A percentile compares a stretch with the other conserved stretches of the same genome.
Conservation (phyloP, 2,113 vertebrate genomes). For the Dicentrarchus labrax region DNA sequence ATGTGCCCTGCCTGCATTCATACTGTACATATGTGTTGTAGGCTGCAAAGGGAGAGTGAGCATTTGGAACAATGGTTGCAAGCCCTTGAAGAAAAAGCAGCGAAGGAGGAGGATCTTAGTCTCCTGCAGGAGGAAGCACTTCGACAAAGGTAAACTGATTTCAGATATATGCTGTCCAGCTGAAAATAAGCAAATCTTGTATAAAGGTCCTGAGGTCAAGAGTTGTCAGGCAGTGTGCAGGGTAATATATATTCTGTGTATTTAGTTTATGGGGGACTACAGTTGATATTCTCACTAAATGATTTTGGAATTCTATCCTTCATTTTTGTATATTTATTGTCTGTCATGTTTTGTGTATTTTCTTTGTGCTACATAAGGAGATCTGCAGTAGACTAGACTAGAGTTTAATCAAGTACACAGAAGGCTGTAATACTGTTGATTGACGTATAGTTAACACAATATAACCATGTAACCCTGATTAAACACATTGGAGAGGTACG, state of each 20-base stretch:
- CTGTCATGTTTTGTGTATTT: too few relatives aligned
- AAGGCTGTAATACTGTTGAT: background rate
- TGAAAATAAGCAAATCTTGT: background rate
- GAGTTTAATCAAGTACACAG: background rate
- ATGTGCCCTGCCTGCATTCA: background rate
- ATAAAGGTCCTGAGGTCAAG: background rate
- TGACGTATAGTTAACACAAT: background rate
- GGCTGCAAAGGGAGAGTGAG: constrained; percentile 60
- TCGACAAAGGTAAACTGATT: constrained; percentile 53
- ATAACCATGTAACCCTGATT: too few relatives aligned
- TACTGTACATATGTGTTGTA: constrained; percentile 14
- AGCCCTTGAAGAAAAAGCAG: constrained; percentile 38
- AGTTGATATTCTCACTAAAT: background rate
- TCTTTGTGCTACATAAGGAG: background rate
- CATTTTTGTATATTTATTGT: too few relatives aligned
- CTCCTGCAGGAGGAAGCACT: constrained; percentile 44
- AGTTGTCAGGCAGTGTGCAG: background rate
- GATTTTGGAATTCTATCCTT: background rate
- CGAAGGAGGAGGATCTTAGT: constrained; percentile 1
- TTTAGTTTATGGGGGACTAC: background rate
- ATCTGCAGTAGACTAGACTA: background rate
- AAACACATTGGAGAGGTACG: too few relatives aligned
- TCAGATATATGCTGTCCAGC: background rate
- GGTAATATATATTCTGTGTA: background rate
- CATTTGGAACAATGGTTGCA: constrained; percentile 48